These are phyloP conservation scores for Pocota personata DNA, from an alignment of 2,888 invertebrate species.

Conservation along the genomic window DNA sequence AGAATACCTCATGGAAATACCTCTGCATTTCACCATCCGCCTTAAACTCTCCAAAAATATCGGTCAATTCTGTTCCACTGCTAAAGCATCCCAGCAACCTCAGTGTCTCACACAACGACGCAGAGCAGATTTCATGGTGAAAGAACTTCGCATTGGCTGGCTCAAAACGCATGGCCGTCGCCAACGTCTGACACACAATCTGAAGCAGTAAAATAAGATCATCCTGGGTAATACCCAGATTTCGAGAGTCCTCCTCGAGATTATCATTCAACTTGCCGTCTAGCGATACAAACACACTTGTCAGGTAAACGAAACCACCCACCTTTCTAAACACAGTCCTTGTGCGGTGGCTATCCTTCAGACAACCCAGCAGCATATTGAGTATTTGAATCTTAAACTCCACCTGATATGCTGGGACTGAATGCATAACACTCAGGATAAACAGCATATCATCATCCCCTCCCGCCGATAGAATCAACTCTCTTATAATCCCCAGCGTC, in stretches of 20 bases:
- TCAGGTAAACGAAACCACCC: slow-evolving; percentile 98
- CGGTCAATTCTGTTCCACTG: slow-evolving; percentile 83
- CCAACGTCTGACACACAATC: slow-evolving; percentile 96
- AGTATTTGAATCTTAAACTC: slow-evolving; percentile 95
- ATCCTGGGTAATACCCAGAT: slow-evolving; percentile 79
- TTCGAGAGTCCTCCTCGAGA: slow-evolving; percentile 78
- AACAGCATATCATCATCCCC: slow-evolving; percentile 99
- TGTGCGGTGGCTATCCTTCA: slow-evolving; percentile 97
- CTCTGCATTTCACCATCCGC: slow-evolving; percentile 80
- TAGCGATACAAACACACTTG: slow-evolving; percentile 96
- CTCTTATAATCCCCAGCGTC: slow-evolving; percentile 93
- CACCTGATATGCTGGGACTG: slow-evolving; percentile 91
- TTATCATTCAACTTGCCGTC: slow-evolving; percentile 89
- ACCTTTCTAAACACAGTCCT: slow-evolving; percentile 98
- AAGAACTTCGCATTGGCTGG: slow-evolving; percentile 99
- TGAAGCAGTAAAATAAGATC: slow-evolving; percentile 91
- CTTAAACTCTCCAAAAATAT: slow-evolving; percentile 80
- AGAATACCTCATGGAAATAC: slow-evolving; percentile 89
- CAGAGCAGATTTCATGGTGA: slow-evolving; percentile 97
- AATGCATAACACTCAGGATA: slow-evolving; percentile 95
- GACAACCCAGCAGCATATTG: slow-evolving; percentile 92
- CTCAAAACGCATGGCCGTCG: slow-evolving; percentile 99
- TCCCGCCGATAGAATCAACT: slow-evolving; percentile 94
- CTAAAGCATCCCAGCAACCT: slow-evolving; percentile 95
- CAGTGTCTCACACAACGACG: slow-evolving; percentile 96